A percentile compares a stretch with the other conserved stretches of the same genome.
Evolutionary conservation across 2,797 vertebrate species (phyloP).

Genomic region (Sebastiscus tertius): DNA sequence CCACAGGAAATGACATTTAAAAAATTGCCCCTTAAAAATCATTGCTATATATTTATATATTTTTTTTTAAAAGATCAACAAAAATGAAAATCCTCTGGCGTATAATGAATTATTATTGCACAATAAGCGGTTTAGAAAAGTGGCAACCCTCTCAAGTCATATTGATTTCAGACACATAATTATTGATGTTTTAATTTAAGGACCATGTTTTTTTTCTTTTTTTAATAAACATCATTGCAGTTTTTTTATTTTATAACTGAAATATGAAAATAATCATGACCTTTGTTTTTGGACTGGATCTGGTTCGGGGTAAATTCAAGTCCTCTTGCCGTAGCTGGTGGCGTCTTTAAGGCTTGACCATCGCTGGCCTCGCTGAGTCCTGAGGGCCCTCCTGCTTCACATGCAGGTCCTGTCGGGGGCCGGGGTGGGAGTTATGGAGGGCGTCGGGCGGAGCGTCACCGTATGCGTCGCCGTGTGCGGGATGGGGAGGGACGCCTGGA

Average conservation of each 20-base stretch:
- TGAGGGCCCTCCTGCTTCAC: constrained; percentile 69
- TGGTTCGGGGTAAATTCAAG: constrained; percentile 40
- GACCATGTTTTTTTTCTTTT: constrained; percentile 30
- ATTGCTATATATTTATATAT: constrained; percentile 39
- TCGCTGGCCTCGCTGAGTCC: constrained; percentile 65
- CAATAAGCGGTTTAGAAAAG: constrained; percentile 71
- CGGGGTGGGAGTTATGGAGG: constrained; percentile 68
- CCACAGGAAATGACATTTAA: constrained; percentile 93
- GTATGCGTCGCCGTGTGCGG: constrained; percentile 39
- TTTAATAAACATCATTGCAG: constrained; percentile 39
- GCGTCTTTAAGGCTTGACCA: constrained; percentile 75
- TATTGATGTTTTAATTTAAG: constrained; percentile 61
- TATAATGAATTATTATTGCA: constrained; percentile 89
- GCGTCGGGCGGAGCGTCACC: constrained; percentile 41
- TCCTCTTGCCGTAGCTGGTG: constrained; percentile 48
- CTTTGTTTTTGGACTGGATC: constrained; percentile 44
- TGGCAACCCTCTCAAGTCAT: constrained; percentile 55
- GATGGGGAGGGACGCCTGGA: constrained; percentile 59
- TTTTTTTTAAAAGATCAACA: constrained; percentile 69
- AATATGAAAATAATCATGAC: constrained; percentile 62
- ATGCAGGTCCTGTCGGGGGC: constrained; percentile 53
- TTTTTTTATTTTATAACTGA: constrained; percentile 43
- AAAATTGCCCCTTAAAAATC: constrained; percentile 79
- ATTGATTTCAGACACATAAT: constrained; percentile 58
- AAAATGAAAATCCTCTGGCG: constrained; percentile 66